phyloP scores from a whole-genome alignment of 2,888 invertebrate species.

The Heliconius sara region DNA sequence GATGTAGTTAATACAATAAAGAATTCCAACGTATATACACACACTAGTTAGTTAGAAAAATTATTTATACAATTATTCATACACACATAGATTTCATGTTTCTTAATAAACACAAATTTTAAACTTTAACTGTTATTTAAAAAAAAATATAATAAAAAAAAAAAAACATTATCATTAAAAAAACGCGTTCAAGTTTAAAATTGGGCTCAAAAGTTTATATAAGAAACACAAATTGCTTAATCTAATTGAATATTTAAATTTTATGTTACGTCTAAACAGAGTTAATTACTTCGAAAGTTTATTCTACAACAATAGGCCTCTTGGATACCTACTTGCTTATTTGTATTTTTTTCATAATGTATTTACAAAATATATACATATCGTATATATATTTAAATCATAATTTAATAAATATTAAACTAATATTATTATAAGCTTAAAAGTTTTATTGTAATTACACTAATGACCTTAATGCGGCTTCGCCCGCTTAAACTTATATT shows the following conservation, averaged over 20 bases:
- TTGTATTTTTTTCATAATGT: constrained; percentile 2
- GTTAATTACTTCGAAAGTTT: constrained; percentile 18
- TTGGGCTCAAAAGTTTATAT: constrained; percentile 71
- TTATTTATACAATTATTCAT: constrained; percentile 14
- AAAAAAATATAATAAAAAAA: too few species aligned
- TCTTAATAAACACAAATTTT: constrained; percentile 45
- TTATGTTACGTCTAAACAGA: not conserved
- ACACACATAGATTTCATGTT: constrained; percentile 31
- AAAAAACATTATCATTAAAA: not conserved
- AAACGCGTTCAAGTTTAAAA: constrained; percentile 63
- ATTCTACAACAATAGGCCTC: constrained; percentile 61
- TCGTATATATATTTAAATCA: not conserved
- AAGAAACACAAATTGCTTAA: constrained; percentile 56
- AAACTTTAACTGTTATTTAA: constrained; percentile 26
- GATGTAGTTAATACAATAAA: not conserved
- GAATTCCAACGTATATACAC: constrained; percentile 11
- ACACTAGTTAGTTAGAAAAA: not conserved
- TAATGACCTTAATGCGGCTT: too few species aligned
- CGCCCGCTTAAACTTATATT: too few species aligned
- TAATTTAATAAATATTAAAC: not conserved
- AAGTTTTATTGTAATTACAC: not conserved
- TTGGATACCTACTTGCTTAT: constrained; percentile 67
- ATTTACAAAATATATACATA: constrained; percentile 26
- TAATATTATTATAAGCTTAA: not conserved
- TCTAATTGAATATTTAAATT: constrained; percentile 18